These are phyloP conservation scores for Antigone vipio DNA, from an alignment of 2,113 vertebrate genomes.

Conservation along the genomic window DNA sequence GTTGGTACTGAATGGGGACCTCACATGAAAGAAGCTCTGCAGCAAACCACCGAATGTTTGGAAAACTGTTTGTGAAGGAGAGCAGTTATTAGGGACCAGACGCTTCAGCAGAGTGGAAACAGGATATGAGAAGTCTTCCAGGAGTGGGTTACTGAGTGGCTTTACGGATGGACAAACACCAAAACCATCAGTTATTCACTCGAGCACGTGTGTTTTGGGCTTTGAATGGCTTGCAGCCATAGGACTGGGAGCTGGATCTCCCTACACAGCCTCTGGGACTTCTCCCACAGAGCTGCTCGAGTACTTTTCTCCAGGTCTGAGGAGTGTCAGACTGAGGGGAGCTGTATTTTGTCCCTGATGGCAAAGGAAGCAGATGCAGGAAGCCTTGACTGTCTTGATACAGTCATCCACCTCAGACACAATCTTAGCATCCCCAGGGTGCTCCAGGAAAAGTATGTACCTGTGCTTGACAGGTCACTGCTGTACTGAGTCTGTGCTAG, in stretches of 20 bases:
- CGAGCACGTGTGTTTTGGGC: accelerated
- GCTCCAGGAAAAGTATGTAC: not conserved
- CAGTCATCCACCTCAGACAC: not conserved
- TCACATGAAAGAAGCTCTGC: not conserved
- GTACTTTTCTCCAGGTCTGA: not conserved
- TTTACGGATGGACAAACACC: not conserved
- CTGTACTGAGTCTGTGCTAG: not conserved
- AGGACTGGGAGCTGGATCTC: not conserved
- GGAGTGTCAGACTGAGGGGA: not conserved
- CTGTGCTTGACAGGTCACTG: not conserved
- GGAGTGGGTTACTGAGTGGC: not conserved
- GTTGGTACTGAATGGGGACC: not conserved
- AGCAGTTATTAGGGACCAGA: not conserved
- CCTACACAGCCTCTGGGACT: not conserved
- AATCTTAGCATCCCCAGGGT: not conserved
- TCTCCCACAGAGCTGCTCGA: not conserved
- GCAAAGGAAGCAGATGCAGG: not conserved
- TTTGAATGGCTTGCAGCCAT: not conserved
- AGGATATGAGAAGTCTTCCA: not conserved
- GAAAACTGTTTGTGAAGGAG: not conserved
- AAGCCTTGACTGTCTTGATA: not conserved
- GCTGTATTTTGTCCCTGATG: not conserved
- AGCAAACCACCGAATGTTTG: not conserved
- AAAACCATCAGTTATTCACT: not conserved
- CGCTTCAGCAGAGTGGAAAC: not conserved